Base-by-base conservation (phyloP, 30 jellyfish, hydroid and myxozoan genomes). In the Chironex yamaguchii region DNA sequence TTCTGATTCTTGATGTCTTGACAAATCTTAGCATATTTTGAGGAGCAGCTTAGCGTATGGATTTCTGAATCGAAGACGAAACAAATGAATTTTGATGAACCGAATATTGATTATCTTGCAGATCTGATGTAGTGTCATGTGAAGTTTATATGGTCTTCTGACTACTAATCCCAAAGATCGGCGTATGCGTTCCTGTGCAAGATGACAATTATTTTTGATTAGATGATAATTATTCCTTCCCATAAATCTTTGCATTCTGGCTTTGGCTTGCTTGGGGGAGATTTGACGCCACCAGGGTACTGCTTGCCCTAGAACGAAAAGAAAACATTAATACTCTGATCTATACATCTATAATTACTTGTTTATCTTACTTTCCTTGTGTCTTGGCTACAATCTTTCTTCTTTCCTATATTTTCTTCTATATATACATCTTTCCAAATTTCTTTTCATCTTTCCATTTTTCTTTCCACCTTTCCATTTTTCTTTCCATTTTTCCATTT, bases 281-380 rank as follows among this genome's bases (percentile, higher is more conserved):
- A 42, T 17, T 17, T 42, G 58, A 17, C 17, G 17, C 9, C 58
- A 17, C 58, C 17, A 6, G 9, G 58, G 13, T 17, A 42, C 58
- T 6, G 13, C 17, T 9, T 9, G 17, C 9, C 58, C 58, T 42
- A 42, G 17, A 9, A 42, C 9, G 9, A 42, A 42, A 17, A 42
- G 58, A 17, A 42, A 42, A 63, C 25, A 63, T 35, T 76, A 63
- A 21, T 79, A 79, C 90, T 79, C 22, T 79, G 36, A 81, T 79
- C 13, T 79, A 79, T 82, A 54, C 22, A 54, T 54, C 90, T 79
- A 17, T 79, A 79, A 81, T 79, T 22, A 54, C 52, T 75, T 73
- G 21, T 73, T 3, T 70, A 70, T 69, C 36, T 21, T 70, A 70
- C 30, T 49, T 28, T 67, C 30, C 81, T n/a, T n/a, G n/a, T n/a